Percentiles rank a stretch among this genome's conserved stretches.
Conservation (phyloP, 2,888 invertebrate species). For the Podotricha telesiphe region DNA sequence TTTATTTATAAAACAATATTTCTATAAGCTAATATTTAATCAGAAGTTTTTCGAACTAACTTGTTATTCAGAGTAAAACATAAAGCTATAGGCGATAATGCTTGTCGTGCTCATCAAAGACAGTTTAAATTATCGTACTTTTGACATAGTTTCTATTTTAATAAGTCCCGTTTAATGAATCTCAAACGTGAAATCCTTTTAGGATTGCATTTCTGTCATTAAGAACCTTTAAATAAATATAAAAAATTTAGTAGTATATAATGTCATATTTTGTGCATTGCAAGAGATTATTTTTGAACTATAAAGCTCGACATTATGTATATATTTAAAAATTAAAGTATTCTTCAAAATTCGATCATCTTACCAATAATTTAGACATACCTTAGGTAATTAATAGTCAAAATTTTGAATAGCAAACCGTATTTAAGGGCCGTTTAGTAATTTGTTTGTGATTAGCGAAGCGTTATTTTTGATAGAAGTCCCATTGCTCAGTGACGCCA, state of each 20-base stretch:
- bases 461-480: slow-evolving; percentile 60
- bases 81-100: not conserved
- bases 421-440: slow-evolving; percentile 33
- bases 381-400: too few species aligned
- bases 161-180: not conserved
- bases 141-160: not conserved
- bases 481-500: slow-evolving; percentile 65
- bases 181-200: not conserved
- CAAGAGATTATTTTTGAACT: too few species aligned
- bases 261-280: too few species aligned
- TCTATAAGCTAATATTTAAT: not conserved
- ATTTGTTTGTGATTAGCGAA: slow-evolving; percentile 48
- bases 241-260: too few species aligned
- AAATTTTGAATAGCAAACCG: slow-evolving; percentile 10
- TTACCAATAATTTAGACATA: too few species aligned
- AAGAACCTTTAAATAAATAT: not conserved
- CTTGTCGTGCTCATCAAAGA: not conserved
- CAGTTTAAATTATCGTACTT: not conserved
- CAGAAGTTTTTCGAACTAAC: not conserved
- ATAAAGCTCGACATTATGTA: too few species aligned
- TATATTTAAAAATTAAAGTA: too few species aligned
- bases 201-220: not conserved
- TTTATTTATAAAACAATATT: not conserved
- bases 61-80: not conserved
- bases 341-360: too few species aligned